These are phyloP conservation scores for Mallotus villosus DNA, from an alignment of 2,797 vertebrate genomes.

Conservation along the genomic window DNA sequence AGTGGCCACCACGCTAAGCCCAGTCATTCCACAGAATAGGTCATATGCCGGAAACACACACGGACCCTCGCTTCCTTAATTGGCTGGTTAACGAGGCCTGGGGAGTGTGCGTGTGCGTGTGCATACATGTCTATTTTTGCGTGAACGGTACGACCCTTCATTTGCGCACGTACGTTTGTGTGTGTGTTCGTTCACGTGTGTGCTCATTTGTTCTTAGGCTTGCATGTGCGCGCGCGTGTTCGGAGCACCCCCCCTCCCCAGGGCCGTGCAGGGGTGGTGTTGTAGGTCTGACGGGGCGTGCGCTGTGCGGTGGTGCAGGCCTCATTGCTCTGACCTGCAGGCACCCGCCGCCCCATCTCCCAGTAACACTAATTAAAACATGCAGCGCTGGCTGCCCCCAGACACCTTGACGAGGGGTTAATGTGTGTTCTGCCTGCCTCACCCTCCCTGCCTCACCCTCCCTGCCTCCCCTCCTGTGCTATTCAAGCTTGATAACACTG, in stretches of 20 bases:
- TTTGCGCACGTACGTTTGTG: too few relatives aligned
- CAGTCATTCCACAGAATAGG: background rate
- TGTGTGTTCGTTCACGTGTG: too few relatives aligned
- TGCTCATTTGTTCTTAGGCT: too few relatives aligned
- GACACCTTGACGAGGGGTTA: slow-evolving; percentile 58
- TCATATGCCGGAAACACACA: background rate
- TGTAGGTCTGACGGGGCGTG: background rate
- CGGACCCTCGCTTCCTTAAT: slow-evolving; percentile 61
- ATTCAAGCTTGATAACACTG: too few relatives aligned
- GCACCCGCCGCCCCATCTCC: slow-evolving; percentile 12
- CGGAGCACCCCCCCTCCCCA: too few relatives aligned
- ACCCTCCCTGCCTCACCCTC: slow-evolving; percentile 40
- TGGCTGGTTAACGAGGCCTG: slow-evolving; percentile 68
- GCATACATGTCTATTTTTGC: too few relatives aligned
- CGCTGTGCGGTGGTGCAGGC: background rate
- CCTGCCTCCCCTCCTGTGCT: slow-evolving; percentile 27
- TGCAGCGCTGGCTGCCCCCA: slow-evolving; percentile 48
- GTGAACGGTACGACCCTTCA: too few relatives aligned
- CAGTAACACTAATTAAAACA: slow-evolving; percentile 71
- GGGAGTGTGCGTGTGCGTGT: slow-evolving; percentile 47
- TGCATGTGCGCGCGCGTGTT: too few relatives aligned
- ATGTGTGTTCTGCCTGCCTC: slow-evolving; percentile 57
- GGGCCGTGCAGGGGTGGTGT: too few relatives aligned
- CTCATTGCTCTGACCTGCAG: slow-evolving; percentile 26
- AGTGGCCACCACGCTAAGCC: slow-evolving; percentile 11